These are phyloP conservation scores for Leucozona laternaria DNA, from an alignment of 2,888 invertebrate genomes.

Conservation along the genomic window DNA sequence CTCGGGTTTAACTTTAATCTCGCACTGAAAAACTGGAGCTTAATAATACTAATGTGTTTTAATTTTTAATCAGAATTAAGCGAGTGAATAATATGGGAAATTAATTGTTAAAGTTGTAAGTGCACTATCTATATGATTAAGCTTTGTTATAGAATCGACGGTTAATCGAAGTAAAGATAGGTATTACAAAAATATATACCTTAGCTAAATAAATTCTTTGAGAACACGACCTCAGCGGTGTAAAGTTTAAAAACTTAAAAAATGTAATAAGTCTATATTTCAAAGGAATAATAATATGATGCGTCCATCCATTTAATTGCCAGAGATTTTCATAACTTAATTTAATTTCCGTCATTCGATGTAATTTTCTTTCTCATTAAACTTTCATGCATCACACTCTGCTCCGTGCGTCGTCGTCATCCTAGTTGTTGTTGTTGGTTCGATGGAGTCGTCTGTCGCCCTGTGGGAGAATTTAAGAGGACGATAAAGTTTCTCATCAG, in stretches of 20 bases:
- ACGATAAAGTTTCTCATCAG: constrained; percentile 40
- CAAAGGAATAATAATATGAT: constrained; percentile 3
- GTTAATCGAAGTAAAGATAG: too few relatives aligned
- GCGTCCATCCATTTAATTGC: constrained; percentile 39
- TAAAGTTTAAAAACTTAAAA: not conserved
- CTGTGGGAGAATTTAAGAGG: constrained; percentile 41
- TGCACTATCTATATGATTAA: too few relatives aligned
- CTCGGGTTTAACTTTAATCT: too few relatives aligned
- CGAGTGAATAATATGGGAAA: too few relatives aligned
- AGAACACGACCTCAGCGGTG: not conserved
- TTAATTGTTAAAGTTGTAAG: too few relatives aligned
- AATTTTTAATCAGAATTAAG: too few relatives aligned
- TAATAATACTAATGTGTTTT: too few relatives aligned
- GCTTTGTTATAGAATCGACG: too few relatives aligned
- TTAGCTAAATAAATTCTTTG: too few relatives aligned
- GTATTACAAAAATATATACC: too few relatives aligned
- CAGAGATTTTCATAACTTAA: constrained; percentile 51
- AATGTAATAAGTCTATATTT: not conserved
- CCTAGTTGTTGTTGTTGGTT: not conserved
- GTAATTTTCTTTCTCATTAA: constrained; percentile 61
- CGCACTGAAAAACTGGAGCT: too few relatives aligned
- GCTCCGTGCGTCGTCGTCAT: not conserved
- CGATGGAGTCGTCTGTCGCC: not conserved
- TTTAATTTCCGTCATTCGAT: constrained; percentile 56
- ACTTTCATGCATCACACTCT: constrained; percentile 44